Evolutionary conservation across 2,113 vertebrate genomes (phyloP).

Genomic region (Balaeniceps rex): DNA sequence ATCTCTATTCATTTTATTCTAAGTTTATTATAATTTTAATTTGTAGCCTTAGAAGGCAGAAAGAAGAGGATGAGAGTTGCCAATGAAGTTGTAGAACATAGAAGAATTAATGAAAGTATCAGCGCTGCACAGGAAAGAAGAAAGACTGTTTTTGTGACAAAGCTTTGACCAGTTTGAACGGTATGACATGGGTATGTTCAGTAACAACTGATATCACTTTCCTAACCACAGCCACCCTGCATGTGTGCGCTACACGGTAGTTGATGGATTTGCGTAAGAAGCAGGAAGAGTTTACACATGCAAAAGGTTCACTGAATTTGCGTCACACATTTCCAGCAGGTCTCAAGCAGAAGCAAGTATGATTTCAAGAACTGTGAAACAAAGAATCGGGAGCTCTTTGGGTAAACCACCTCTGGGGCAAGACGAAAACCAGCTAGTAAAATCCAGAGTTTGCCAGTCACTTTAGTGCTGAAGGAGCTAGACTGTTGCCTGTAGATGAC

Average conservation of each 20-base stretch:
- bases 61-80: neutral
- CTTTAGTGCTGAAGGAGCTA: neutral
- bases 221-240: neutral
- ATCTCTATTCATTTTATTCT: neutral
- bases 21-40: neutral
- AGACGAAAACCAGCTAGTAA: neutral
- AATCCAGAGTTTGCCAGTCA: neutral
- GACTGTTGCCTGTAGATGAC: neutral
- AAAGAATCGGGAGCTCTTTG: neutral
- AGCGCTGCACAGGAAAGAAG: neutral
- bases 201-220: neutral
- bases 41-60: neutral
- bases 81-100: neutral
- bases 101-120: neutral
- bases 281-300: neutral
- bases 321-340: rapidly evolving
- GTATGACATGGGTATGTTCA: neutral
- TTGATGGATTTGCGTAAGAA: neutral
- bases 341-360: neutral
- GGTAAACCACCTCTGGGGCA: neutral
- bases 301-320: neutral
- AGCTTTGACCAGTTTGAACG: neutral
- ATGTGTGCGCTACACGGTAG: neutral
- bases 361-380: neutral
- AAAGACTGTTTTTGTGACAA: neutral